Evolutionary conservation across 1,140 invertebrate genomes (phyloP).

Genomic region (Latrodectus geometricus): DNA sequence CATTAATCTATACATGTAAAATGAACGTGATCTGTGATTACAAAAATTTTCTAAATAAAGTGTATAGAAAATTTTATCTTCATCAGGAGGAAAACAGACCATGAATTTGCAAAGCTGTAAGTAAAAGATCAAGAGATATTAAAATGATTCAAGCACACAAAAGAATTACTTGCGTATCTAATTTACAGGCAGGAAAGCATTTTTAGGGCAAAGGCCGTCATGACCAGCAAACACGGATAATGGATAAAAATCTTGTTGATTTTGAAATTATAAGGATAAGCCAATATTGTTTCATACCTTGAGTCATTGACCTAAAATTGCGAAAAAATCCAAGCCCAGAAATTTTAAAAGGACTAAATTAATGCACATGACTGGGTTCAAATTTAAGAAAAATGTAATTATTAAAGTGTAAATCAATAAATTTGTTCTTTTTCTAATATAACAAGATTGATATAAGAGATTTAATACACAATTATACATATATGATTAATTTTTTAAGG

Average conservation of each 20-base stretch:
- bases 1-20: no score
- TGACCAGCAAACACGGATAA: constrained; percentile 1
- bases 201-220: constrained; percentile 44
- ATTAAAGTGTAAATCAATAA: no score
- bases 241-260: background rate
- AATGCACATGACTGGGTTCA: no score
- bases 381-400: no score
- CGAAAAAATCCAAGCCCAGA: background rate
- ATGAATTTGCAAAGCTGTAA: no score
- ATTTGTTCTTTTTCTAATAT: no score
- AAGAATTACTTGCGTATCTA: background rate
- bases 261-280: constrained; percentile 21
- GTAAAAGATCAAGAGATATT: no score
- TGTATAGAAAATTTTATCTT: background rate
- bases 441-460: no score
- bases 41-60: background rate
- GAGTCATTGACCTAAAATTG: constrained; percentile 39
- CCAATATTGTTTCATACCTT: background rate
- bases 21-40: no score
- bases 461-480: no score
- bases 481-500: no score
- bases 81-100: background rate
- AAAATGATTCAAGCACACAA: constrained; percentile 5
- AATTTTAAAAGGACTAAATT: no score
- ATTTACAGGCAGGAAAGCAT: constrained; percentile 32